Conservation (phyloP, 2,113 vertebrate species). For the Apaloderma vittatum region DNA sequence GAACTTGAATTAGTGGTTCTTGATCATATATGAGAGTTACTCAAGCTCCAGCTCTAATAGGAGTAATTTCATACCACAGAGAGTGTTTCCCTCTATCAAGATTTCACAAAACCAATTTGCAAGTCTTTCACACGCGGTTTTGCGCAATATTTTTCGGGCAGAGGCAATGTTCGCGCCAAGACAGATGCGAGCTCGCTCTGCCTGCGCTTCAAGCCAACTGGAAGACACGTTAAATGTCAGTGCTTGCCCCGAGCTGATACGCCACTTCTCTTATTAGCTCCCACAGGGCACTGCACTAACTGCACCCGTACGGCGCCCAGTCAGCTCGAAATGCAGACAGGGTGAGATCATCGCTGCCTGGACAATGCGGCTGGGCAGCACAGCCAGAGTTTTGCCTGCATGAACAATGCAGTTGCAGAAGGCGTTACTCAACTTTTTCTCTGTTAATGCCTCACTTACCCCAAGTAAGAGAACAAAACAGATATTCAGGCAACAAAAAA, state of each 20-base stretch:
- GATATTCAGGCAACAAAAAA: not conserved
- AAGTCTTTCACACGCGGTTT: not conserved
- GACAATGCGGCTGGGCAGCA: not conserved
- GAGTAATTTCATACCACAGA: not conserved
- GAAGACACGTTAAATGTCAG: slow-evolving; percentile 27
- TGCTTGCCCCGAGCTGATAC: not conserved
- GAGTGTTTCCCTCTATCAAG: not conserved
- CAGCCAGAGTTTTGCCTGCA: not conserved
- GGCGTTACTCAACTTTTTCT: not conserved
- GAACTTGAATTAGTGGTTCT: not conserved
- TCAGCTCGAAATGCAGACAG: slow-evolving; percentile 21
- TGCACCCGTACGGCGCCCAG: slow-evolving; percentile 23
- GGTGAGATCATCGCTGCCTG: slow-evolving; percentile 35
- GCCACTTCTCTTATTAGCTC: not conserved
- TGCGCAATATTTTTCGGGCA: not conserved
- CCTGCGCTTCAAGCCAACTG: slow-evolving; percentile 13
- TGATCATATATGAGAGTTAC: not conserved
- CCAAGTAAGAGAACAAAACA: not conserved
- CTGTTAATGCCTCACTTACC: accelerated
- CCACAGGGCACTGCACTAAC: not conserved
- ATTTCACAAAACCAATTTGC: slow-evolving; percentile 12
- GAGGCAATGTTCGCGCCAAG: not conserved
- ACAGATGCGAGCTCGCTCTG: not conserved
- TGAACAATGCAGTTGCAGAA: not conserved
- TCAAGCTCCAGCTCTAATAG: not conserved